phyloP scores from a whole-genome alignment of 2,888 invertebrate species.

The Cecidostiba fungosa region DNA sequence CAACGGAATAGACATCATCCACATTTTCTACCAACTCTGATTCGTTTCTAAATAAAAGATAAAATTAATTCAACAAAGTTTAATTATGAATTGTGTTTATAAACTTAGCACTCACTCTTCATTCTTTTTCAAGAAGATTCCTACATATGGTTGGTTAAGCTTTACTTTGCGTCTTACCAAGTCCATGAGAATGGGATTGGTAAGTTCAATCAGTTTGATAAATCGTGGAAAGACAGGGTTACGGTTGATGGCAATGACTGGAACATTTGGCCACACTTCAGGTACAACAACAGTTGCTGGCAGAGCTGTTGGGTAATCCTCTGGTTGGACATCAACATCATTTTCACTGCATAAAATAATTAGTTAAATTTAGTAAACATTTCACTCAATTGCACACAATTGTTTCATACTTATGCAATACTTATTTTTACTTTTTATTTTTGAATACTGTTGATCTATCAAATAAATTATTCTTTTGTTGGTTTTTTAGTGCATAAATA shows the following conservation, averaged over 20 bases:
- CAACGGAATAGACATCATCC: constrained; percentile 93
- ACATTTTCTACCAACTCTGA: constrained; percentile 91
- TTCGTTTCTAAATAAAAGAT: constrained; percentile 84
- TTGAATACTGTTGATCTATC: neutral
- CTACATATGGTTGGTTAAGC: constrained; percentile 97
- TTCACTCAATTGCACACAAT: constrained; percentile 7
- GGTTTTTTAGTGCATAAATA: neutral
- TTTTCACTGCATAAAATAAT: constrained; percentile 62
- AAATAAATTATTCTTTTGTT: neutral
- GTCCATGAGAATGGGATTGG: constrained; percentile 93
- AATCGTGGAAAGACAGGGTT: constrained; percentile 99
- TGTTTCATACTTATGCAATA: constrained; percentile 22
- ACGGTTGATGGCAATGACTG: constrained; percentile 95
- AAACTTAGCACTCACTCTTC: constrained; percentile 85
- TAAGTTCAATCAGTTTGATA: constrained; percentile 97
- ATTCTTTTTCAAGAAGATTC: constrained; percentile 96
- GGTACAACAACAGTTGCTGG: constrained; percentile 96
- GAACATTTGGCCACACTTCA: constrained; percentile 97
- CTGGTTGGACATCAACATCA: constrained; percentile 68
- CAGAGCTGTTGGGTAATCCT: constrained; percentile 80
- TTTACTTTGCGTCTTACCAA: constrained; percentile 95
- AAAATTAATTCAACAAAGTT: constrained; percentile 21
- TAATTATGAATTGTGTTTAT: neutral
- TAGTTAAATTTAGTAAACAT: constrained; percentile 9
- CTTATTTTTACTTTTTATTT: neutral